Evolutionary conservation across 37 sponge, comb jelly and placozoan species (phyloP).

Genomic region (Halichondria panicea): DNA sequence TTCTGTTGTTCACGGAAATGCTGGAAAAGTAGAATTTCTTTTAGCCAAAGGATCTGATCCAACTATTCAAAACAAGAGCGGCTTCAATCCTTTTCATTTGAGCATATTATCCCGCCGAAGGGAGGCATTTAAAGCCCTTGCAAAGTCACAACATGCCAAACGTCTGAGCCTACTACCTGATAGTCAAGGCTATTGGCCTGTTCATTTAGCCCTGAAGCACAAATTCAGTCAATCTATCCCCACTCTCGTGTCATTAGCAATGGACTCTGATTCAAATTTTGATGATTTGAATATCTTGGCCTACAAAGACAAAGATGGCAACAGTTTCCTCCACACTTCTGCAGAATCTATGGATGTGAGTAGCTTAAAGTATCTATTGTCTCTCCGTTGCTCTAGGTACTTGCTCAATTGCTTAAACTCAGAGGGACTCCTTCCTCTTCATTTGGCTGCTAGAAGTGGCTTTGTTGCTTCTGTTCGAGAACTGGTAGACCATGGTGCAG

Average conservation of each 20-base stretch:
- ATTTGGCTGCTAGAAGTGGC: slow-evolving; percentile 52
- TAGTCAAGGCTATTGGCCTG: slow-evolving; percentile 15
- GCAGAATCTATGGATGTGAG: slow-evolving; percentile 41
- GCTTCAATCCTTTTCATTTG: slow-evolving; percentile 44
- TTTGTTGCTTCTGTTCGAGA: slow-evolving; percentile 35
- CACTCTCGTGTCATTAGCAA: too few species aligned
- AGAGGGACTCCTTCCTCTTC: slow-evolving; percentile 70
- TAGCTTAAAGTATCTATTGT: slow-evolving; percentile 24
- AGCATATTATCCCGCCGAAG: slow-evolving; percentile 28
- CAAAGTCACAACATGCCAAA: not conserved
- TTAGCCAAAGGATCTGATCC: slow-evolving; percentile 32
- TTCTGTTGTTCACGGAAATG: slow-evolving; percentile 55
- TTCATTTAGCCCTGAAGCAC: slow-evolving; percentile 54
- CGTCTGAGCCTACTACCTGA: slow-evolving; percentile 14
- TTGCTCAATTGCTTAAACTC: slow-evolving; percentile 65
- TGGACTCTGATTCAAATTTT: not conserved
- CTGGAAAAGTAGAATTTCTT: slow-evolving; percentile 37
- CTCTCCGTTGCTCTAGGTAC: not conserved
- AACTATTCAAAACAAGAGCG: slow-evolving; percentile 6
- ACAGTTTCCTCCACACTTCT: slow-evolving; percentile 63
- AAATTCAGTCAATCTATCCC: too few species aligned
- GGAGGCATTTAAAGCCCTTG: slow-evolving; percentile 16
- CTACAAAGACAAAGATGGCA: slow-evolving; percentile 25
- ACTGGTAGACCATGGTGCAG: slow-evolving; percentile 72
- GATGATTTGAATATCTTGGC: not conserved